Conservation (phyloP, 2,797 vertebrate species). For the Meda fulgida region DNA sequence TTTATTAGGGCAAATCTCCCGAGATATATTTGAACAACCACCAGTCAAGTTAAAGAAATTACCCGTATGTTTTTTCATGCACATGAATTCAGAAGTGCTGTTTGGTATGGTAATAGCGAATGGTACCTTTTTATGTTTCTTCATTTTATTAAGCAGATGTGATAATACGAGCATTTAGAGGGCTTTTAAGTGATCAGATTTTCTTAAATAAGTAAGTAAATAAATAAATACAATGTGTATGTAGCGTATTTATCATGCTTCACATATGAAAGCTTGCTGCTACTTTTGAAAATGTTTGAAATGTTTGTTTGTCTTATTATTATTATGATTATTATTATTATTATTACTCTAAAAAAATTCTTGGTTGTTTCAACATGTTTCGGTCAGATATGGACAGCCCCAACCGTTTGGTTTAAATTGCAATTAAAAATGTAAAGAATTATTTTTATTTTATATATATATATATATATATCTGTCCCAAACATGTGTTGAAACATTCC, state of each 20-base stretch:
- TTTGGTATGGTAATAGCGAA: background rate
- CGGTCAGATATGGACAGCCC: background rate
- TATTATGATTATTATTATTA: background rate
- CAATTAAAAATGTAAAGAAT: background rate
- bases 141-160: background rate
- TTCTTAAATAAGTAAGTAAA: background rate
- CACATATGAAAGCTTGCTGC: background rate
- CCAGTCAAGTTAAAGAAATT: background rate
- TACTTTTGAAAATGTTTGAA: background rate
- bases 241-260: background rate
- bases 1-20: background rate
- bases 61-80: no score
- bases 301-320: background rate
- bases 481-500: no score
- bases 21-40: background rate
- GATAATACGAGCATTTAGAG: background rate
- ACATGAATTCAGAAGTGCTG: background rate
- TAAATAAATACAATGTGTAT: background rate
- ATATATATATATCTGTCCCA: no score
- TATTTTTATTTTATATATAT: no score
- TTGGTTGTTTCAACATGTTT: background rate
- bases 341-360: background rate
- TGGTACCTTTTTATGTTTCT: background rate
- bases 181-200: background rate
- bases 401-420: background rate